Evolutionary conservation across 35 echinoderm and acorn worm species (phyloP).

Genomic region (Apostichopus parvimensis): DNA sequence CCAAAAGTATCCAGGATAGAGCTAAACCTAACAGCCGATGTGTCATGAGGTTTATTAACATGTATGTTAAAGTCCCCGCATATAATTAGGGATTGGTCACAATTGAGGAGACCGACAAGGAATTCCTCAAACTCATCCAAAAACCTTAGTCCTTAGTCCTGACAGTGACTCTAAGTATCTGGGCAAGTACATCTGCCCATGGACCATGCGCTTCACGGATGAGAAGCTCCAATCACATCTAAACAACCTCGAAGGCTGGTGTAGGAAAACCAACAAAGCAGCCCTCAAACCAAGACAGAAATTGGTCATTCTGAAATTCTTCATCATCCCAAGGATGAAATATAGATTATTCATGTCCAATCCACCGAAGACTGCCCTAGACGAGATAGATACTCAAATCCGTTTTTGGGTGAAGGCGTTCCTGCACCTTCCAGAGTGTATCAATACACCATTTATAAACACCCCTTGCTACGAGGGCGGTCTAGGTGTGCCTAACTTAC

Average conservation of each 20-base stretch:
- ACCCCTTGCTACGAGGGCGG: not conserved
- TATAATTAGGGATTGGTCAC: not conserved
- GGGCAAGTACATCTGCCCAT: not conserved
- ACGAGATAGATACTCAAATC: not conserved
- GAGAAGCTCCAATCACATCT: not conserved
- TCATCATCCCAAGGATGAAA: not conserved
- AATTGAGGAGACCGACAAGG: not conserved
- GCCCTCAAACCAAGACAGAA: not conserved
- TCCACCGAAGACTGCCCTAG: not conserved
- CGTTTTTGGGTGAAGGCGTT: not conserved
- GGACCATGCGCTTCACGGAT: not conserved
- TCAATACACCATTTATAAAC: not conserved
- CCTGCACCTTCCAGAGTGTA: not conserved
- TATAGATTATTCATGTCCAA: not conserved
- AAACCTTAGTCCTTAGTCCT: not conserved
- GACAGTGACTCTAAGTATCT: not conserved
- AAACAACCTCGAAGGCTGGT: not conserved
- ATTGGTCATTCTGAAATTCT: not conserved
- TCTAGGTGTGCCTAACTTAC: not conserved
- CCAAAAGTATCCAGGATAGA: not conserved
- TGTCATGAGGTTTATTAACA: conserved; percentile 5
- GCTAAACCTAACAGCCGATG: not conserved
- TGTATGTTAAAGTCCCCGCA: conserved; percentile 15
- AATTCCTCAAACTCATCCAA: conserved; percentile 9
- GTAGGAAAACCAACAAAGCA: not conserved